Evolutionary conservation across 1,140 invertebrate species (phyloP).

Genomic region (Orchesella cincta): DNA sequence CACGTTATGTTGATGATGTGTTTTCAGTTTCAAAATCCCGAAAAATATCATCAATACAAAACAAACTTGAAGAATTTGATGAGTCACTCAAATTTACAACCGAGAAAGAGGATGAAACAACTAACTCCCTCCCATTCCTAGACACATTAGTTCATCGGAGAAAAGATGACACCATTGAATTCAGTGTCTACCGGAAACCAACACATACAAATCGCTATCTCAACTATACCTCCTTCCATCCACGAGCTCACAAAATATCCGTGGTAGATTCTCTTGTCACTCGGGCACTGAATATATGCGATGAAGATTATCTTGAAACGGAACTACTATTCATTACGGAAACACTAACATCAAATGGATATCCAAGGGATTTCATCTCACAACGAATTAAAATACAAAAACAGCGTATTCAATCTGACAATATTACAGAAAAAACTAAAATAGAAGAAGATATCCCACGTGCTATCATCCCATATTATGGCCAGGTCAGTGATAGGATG

Average conservation of each 20-base stretch:
- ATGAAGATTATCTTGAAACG: conserved; percentile 9
- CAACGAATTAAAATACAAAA: too few species aligned
- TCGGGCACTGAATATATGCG: conserved; percentile 26
- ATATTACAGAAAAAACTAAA: too few species aligned
- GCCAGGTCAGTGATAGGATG: too few species aligned
- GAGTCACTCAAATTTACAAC: conserved; percentile 28
- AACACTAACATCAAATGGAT: too few species aligned
- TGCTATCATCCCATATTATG: too few species aligned
- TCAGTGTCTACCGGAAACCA: conserved; percentile 31
- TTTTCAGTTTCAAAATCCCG: conserved; percentile 23
- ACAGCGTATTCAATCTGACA: too few species aligned
- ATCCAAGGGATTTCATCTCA: too few species aligned
- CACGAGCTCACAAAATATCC: conserved; percentile 10
- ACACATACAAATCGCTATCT: conserved; percentile 35
- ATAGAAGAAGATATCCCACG: too few species aligned
- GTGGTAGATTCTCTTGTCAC: conserved; percentile 27
- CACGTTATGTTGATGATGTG: conserved; percentile 47
- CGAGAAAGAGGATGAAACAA: conserved; percentile 27
- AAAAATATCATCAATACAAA: conserved; percentile 8
- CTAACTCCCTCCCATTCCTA: conserved; percentile 41
- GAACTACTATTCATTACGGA: conserved; percentile 26
- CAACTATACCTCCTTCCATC: conserved; percentile 29
- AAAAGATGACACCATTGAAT: conserved; percentile 21
- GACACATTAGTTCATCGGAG: conserved; percentile 33
- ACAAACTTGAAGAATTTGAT: conserved; percentile 34